Percentiles rank a stretch among this genome's conserved stretches.
Conservation (phyloP, 2,113 vertebrate genomes). For the Corydoras maculifer region DNA sequence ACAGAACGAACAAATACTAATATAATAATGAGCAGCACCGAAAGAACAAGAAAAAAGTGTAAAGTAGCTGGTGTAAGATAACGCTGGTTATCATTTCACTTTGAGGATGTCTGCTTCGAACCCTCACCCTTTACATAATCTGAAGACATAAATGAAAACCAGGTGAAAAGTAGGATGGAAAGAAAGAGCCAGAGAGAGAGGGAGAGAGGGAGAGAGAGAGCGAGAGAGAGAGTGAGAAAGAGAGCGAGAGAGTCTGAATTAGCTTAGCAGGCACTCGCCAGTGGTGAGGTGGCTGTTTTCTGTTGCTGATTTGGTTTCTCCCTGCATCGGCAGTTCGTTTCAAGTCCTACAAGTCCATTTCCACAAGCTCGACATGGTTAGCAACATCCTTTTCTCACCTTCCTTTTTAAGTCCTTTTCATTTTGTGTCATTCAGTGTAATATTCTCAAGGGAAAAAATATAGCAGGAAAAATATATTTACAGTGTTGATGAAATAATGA, state of each 20-base stretch:
- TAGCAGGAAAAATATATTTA: conserved; percentile 80
- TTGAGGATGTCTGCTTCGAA: conserved; percentile 11
- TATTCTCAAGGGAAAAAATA: conserved; percentile 62
- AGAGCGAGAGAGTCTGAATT: background rate
- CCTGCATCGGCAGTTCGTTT: conserved; percentile 78
- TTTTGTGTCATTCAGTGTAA: conserved; percentile 71
- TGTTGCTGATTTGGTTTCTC: conserved; percentile 54
- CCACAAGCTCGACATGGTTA: too few relatives aligned
- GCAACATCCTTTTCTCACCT: conserved; percentile 44
- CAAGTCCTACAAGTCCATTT: conserved; percentile 74
- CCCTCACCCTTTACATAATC: conserved; percentile 13
- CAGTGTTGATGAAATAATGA: conserved; percentile 96
- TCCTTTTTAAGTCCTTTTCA: conserved; percentile 68
- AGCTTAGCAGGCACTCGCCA: background rate
- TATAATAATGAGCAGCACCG: too few relatives aligned
- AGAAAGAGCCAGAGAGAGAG: conserved; percentile 31
- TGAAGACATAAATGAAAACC: conserved; percentile 2
- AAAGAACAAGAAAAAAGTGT: too few relatives aligned
- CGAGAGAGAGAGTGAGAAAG: background rate
- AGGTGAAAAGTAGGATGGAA: background rate
- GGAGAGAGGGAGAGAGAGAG: background rate
- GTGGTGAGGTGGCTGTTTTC: conserved; percentile 2
- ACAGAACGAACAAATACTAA: too few relatives aligned
- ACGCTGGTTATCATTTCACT: conserved; percentile 15
- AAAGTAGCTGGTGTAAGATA: conserved; percentile 2